Evolutionary conservation across 2,888 invertebrate genomes (phyloP).

Genomic region (Julus scanicus): DNA sequence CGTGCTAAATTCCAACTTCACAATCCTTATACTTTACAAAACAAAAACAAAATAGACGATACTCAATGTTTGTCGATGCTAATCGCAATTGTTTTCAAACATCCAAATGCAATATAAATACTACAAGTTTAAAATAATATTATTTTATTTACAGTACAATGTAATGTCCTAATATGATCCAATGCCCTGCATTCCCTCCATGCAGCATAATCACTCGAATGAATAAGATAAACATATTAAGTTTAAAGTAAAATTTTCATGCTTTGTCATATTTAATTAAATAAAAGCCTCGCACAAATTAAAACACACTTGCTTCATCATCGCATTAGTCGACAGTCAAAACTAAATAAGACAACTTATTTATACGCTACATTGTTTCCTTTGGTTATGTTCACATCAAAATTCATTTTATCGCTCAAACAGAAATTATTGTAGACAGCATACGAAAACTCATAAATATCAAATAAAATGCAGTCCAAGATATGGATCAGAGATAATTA

Average conservation of each 20-base stretch:
- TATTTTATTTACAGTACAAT: conserved; percentile 20
- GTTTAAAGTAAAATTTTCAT: neutral
- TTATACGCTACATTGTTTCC: neutral
- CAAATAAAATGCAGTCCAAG: neutral
- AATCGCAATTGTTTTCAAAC: neutral
- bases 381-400: neutral
- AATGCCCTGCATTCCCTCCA: conserved; percentile 24
- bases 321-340: neutral
- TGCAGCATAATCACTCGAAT: neutral
- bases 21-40: neutral
- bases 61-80: neutral
- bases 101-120: neutral
- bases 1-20: neutral
- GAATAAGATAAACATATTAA: neutral
- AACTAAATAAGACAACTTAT: conserved; percentile 7
- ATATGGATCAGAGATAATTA: neutral
- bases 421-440: neutral
- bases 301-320: neutral
- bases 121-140: neutral
- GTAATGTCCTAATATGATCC: neutral
- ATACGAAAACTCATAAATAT: neutral
- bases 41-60: neutral
- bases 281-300: neutral
- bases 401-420: neutral
- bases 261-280: neutral